These are phyloP conservation scores for Euplexia lucipara DNA, from an alignment of 2,888 invertebrate genomes.

Conservation along the genomic window DNA sequence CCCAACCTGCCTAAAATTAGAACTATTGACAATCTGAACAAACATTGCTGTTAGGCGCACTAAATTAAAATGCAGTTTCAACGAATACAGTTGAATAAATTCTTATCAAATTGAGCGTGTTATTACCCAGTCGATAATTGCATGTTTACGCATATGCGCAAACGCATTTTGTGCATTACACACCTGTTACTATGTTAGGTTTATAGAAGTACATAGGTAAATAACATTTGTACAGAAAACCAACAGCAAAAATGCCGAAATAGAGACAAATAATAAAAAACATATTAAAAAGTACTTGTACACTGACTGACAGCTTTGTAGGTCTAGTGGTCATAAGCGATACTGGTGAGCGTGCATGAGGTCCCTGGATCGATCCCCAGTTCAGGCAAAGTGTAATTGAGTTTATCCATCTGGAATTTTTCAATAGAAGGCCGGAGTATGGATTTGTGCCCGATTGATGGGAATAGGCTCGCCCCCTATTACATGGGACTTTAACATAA, in stretches of 20 bases:
- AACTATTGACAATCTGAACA: constrained; percentile 1
- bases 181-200: constrained; percentile 43
- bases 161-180: constrained; percentile 51
- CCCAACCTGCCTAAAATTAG: background rate
- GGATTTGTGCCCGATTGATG: too few species aligned
- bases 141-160: constrained; percentile 58
- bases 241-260: constrained; percentile 1
- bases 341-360: too few species aligned
- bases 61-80: constrained; percentile 45
- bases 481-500: too few species aligned
- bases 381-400: too few species aligned
- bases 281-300: too few species aligned
- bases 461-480: too few species aligned
- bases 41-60: constrained; percentile 14
- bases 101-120: constrained; percentile 68
- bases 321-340: too few species aligned
- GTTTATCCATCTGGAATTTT: too few species aligned
- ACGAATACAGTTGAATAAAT: constrained; percentile 56
- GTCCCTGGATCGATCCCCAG: too few species aligned
- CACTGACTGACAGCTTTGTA: too few species aligned
- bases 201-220: background rate
- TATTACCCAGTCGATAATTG: constrained; percentile 62
- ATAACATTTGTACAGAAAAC: constrained; percentile 7
- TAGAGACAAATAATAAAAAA: background rate
- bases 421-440: too few species aligned